Base-by-base conservation (phyloP, 2,113 vertebrate genomes). In the Pomatostomus ruficeps region DNA sequence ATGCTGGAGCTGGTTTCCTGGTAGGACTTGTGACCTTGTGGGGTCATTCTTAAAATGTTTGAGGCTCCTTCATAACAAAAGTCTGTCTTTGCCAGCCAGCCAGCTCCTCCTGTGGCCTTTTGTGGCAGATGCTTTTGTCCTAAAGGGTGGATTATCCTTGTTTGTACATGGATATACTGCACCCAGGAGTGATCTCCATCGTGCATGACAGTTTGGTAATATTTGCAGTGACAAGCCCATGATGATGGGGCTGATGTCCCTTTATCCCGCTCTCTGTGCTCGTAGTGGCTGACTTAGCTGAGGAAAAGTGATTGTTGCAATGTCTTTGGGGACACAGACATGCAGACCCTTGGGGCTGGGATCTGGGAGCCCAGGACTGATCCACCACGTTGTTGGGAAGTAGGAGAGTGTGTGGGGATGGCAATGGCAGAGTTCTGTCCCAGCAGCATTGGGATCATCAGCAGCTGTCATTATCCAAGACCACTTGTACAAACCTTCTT, bases 141-240 rank as follows among this genome's bases (percentile, higher is more conserved):
- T 25, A n/a, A 36, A 85, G 43, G 11, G 18, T 35, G 31, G 16
- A 33, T 82, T 66, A 19, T 49, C 22, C 40, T 52, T 94, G 70
- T 95, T 93, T 85, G 74, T 22, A 51, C 8, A 7, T 13, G n/a
- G 85, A 85, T 91, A 21, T 88, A 31, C 77, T 88, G 70, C 59
- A 89, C 52, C 31, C 26, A 6, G 57, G 28, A 65, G 21, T 28
- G 36, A 48, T 55, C 19, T 26, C 19, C 38, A 18, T 35, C 0
- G 0, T n/a, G 33, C 8, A 0, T 31, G 61, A 23, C 20, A 10
- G 35, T 31, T 76, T 45, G 29, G n/a, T 71, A 18, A 40, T 81
- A 40, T 40, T 80, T 78, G 42, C 36, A n/a, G 46, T 82, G 81
- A 33, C n/a, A 72, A 74, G 62, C 42, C 33, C 0, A 0, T 33